Percentiles rank a stretch among this genome's conserved stretches.
These are phyloP conservation scores for Apaloderma vittatum DNA, from an alignment of 2,113 vertebrate genomes.

Conservation along the genomic window DNA sequence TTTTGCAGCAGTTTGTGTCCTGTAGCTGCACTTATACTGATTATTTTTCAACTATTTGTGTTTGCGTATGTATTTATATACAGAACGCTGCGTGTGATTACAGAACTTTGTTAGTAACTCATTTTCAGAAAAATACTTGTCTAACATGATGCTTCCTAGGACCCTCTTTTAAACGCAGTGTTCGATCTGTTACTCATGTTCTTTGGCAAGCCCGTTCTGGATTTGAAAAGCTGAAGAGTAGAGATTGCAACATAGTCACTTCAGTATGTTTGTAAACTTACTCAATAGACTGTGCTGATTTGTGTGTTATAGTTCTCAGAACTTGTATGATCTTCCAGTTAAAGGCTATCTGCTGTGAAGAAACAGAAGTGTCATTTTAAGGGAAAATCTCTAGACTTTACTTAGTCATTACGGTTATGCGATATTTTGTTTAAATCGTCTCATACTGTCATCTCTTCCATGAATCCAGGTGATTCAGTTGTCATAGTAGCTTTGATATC, in stretches of 20 bases:
- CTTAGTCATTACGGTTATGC: neutral
- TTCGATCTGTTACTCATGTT: constrained; percentile 17
- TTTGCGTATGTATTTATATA: neutral
- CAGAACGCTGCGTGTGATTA: neutral
- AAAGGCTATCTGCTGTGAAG: neutral
- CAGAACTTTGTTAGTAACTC: neutral
- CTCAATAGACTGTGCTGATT: neutral
- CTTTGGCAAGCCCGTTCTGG: neutral
- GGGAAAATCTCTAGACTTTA: neutral
- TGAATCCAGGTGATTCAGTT: constrained; percentile 40
- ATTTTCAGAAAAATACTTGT: neutral
- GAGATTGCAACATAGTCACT: neutral
- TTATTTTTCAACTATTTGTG: neutral
- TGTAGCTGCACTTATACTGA: neutral
- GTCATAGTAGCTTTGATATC: constrained; percentile 53
- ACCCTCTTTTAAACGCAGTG: constrained; percentile 39
- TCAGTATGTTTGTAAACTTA: neutral
- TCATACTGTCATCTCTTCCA: neutral
- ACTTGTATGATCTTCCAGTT: neutral
- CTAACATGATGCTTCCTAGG: neutral
- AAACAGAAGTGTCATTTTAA: neutral
- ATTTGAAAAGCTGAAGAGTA: constrained; percentile 7
- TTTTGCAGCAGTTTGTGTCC: neutral
- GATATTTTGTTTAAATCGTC: constrained; percentile 50
- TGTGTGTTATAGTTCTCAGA: neutral